These are phyloP conservation scores for Paratilapia polleni DNA, from an alignment of 2,113 vertebrate species.

Conservation along the genomic window DNA sequence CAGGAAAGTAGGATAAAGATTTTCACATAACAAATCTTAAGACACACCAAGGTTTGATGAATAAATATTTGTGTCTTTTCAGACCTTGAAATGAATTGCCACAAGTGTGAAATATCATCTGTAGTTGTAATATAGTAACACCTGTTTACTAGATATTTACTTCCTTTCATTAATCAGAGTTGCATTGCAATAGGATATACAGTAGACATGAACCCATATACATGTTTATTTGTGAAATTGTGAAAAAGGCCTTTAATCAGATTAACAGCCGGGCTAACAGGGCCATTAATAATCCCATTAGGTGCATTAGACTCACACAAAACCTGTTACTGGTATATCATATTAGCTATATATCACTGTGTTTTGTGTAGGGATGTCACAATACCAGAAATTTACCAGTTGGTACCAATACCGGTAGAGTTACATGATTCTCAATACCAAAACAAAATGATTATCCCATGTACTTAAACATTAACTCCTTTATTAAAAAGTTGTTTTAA, in stretches of 20 bases:
- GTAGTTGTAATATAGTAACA: no score
- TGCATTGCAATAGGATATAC: background rate
- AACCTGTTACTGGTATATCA: background rate
- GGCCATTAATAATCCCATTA: conserved; percentile 26
- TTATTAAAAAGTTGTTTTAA: no score
- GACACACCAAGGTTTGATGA: background rate
- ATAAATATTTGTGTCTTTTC: background rate
- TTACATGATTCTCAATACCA: no score
- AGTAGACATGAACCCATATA: conserved; percentile 20
- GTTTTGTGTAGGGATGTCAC: background rate
- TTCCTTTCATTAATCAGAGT: background rate
- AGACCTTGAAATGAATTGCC: background rate
- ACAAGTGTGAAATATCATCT: no score
- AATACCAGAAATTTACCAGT: no score
- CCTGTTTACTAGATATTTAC: background rate
- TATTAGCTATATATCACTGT: background rate
- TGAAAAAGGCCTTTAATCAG: conserved; percentile 11
- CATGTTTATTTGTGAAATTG: conserved; percentile 10
- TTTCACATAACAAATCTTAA: background rate
- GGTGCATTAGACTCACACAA: conserved; percentile 15
- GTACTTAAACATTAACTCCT: no score
- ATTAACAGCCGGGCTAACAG: conserved; percentile 4
- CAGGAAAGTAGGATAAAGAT: background rate
- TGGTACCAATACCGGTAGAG: no score
- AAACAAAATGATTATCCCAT: no score